phyloP scores from a whole-genome alignment of 1,140 invertebrate genomes.

The Maconellicoccus hirsutus region DNA sequence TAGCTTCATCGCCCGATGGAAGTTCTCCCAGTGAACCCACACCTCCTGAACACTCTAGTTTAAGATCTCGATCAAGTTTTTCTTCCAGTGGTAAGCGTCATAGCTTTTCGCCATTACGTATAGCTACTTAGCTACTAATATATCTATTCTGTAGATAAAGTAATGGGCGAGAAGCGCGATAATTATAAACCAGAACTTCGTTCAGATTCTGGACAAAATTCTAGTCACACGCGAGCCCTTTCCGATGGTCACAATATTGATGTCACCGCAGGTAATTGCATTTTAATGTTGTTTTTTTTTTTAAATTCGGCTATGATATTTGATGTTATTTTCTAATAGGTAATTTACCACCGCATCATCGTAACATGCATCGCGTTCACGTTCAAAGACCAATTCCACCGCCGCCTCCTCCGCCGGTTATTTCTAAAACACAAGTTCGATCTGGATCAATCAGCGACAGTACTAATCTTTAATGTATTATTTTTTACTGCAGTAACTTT shows the following conservation, averaged over 20 bases:
- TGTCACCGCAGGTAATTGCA: neutral
- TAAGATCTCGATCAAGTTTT: neutral
- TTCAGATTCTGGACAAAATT: slow-evolving; percentile 6
- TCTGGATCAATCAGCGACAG: slow-evolving; percentile 13
- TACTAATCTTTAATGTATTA: slow-evolving; percentile 11
- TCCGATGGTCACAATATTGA: slow-evolving; percentile 6
- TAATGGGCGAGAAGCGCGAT: neutral
- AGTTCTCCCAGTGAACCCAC: neutral
- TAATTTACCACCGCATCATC: slow-evolving; percentile 14
- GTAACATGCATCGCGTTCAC: slow-evolving; percentile 12
- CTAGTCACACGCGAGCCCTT: slow-evolving; percentile 12
- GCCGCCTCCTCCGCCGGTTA: slow-evolving; percentile 24
- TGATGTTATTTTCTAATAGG: neutral
- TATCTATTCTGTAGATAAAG: neutral
- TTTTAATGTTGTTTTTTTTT: neutral
- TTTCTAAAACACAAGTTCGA: neutral
- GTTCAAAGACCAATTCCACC: slow-evolving; percentile 26
- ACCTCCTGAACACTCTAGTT: neutral
- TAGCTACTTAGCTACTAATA: too few species aligned
- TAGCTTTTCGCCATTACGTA: too few species aligned
- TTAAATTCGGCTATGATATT: neutral
- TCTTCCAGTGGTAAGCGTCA: neutral
- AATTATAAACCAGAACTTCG: neutral
- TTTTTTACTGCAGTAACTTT: neutral
- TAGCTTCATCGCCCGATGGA: slow-evolving; percentile 26